A percentile compares a stretch with the other conserved stretches of the same genome.
Evolutionary conservation across 2,888 invertebrate genomes (phyloP).

Genomic region (Blastobasis adustella): DNA sequence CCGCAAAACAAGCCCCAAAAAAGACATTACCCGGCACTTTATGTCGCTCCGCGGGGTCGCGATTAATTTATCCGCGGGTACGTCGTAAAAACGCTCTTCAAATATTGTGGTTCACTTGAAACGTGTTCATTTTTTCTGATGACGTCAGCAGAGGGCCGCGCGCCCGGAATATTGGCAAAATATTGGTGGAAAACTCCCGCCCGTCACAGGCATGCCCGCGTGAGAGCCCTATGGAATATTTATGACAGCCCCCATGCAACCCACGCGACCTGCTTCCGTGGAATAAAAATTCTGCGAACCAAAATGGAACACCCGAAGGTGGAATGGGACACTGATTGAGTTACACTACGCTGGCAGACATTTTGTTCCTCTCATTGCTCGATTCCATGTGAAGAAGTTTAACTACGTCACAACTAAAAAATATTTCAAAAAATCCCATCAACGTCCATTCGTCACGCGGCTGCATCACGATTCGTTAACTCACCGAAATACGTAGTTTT

Average conservation of each 20-base stretch:
- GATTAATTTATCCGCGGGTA: not conserved
- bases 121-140: conserved; percentile 15
- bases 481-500: not conserved
- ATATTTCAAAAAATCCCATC: not conserved
- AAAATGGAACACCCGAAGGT: no score
- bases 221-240: conserved; percentile 30
- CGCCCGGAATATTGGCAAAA: conserved; percentile 37
- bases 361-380: no score
- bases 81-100: conserved; percentile 11
- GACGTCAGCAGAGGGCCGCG: conserved; percentile 22
- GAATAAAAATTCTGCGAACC: no score
- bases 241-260: conserved; percentile 24
- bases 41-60: no score
- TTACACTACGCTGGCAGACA: no score
- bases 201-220: conserved; percentile 5
- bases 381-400: not conserved
- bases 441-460: not conserved
- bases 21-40: no score
- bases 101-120: conserved; percentile 12
- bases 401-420: not conserved
- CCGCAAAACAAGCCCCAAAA: no score
- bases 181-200: conserved; percentile 27
- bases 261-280: not conserved
- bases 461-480: not conserved
- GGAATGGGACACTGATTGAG: no score